These are phyloP conservation scores for Abscondita cerata DNA, from an alignment of 2,888 invertebrate species.

Conservation along the genomic window DNA sequence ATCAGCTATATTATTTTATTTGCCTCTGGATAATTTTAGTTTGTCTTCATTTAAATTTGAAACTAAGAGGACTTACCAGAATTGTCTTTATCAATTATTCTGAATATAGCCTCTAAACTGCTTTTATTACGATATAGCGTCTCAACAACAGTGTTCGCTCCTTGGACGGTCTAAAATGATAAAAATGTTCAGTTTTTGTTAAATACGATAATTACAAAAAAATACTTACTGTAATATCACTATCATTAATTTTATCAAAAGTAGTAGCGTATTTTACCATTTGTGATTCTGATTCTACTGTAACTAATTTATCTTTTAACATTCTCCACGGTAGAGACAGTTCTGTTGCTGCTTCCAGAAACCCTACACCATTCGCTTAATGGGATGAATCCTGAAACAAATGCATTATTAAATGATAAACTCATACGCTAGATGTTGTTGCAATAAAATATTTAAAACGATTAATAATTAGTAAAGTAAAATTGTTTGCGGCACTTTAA, in stretches of 20 bases:
- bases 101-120: slow-evolving; percentile 89
- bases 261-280: slow-evolving; percentile 77
- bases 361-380: slow-evolving; percentile 84
- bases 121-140: slow-evolving; percentile 90
- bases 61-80: no score
- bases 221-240: slow-evolving; percentile 62
- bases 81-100: slow-evolving; percentile 93
- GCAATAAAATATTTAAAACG: no score
- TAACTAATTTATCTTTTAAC: slow-evolving; percentile 79
- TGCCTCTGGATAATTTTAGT: no score
- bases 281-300: slow-evolving; percentile 68
- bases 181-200: background rate
- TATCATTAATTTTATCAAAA: slow-evolving; percentile 68
- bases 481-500: no score
- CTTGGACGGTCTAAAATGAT: slow-evolving; percentile 64
- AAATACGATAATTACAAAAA: background rate
- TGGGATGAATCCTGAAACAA: slow-evolving; percentile 73
- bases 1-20: no score
- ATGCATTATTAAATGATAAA: no score
- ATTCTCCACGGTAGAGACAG: slow-evolving; percentile 89
- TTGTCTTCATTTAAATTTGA: no score
- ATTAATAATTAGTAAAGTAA: no score
- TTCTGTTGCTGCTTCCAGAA: slow-evolving; percentile 80
- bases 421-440: no score
- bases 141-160: slow-evolving; percentile 78